Evolutionary conservation across 2,888 invertebrate genomes (phyloP).

Genomic region (Tetropium fuscum): DNA sequence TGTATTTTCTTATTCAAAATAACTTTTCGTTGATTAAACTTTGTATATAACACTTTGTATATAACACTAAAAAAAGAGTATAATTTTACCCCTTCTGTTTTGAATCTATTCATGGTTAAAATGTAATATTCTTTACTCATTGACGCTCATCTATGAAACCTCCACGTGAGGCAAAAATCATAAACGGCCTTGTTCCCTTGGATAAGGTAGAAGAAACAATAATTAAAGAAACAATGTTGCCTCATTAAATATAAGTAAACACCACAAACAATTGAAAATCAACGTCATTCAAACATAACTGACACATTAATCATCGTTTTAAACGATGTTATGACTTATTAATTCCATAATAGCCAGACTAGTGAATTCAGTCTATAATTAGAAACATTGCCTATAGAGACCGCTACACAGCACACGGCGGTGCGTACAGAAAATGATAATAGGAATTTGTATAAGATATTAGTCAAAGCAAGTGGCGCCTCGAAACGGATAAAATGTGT

Average conservation of each 20-base stretch:
- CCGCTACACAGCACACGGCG: background rate
- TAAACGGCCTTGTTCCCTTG: slow-evolving; percentile 5
- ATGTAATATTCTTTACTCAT: too few species aligned
- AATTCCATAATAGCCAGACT: too few species aligned
- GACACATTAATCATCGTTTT: slow-evolving; percentile 10
- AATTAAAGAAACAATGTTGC: background rate
- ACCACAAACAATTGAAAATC: background rate
- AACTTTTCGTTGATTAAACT: too few species aligned
- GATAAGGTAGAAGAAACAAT: background rate
- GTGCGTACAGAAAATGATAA: background rate
- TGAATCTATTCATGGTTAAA: too few species aligned
- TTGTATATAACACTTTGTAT: too few species aligned
- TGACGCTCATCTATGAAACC: too few species aligned
- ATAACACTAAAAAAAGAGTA: too few species aligned
- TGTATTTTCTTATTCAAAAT: too few species aligned
- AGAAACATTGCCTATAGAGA: background rate
- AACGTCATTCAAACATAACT: slow-evolving; percentile 9
- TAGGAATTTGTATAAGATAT: background rate
- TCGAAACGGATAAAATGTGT: slow-evolving; percentile 2
- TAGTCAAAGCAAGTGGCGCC: slow-evolving; percentile 15
- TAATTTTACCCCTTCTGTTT: too few species aligned
- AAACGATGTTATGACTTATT: background rate
- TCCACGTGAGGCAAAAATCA: too few species aligned
- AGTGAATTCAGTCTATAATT: too few species aligned
- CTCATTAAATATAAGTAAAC: background rate